Conservation (phyloP, 2,797 vertebrate genomes). For the Benthosema pterotum region DNA sequence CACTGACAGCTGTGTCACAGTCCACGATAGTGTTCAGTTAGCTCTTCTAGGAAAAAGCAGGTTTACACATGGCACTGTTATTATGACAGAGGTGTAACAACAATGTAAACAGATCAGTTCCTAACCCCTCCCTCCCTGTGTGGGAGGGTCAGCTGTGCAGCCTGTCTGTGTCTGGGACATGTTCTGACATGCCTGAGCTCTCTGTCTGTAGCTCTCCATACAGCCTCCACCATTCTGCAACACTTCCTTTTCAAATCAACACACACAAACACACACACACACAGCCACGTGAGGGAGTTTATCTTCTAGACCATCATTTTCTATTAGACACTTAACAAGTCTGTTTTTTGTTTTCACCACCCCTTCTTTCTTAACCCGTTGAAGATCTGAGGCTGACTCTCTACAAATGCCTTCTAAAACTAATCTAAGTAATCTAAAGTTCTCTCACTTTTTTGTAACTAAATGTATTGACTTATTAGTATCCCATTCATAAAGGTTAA, state of each 20-base stretch:
- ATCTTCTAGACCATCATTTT: not conserved
- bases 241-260: constrained; percentile 31
- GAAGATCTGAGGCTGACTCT: too few relatives aligned
- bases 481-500: too few relatives aligned
- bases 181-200: constrained; percentile 65
- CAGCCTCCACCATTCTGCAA: constrained; percentile 33
- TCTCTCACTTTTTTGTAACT: too few relatives aligned
- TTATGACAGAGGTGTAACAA: constrained; percentile 35
- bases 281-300: not conserved
- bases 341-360: too few relatives aligned
- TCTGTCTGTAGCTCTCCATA: constrained; percentile 29
- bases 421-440: too few relatives aligned
- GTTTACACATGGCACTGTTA: constrained; percentile 20
- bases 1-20: too few relatives aligned
- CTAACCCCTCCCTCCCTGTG: constrained; percentile 16
- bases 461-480: too few relatives aligned
- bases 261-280: constrained; percentile 2
- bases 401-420: too few relatives aligned
- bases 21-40: not conserved
- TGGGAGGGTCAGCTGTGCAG: constrained; percentile 58
- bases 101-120: constrained; percentile 36
- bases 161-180: constrained; percentile 47
- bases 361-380: too few relatives aligned
- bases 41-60: constrained; percentile 16
- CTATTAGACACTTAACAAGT: not conserved